These are phyloP conservation scores for Drosophila maculinotata DNA, from an alignment of 2,888 invertebrate species.

Conservation along the genomic window DNA sequence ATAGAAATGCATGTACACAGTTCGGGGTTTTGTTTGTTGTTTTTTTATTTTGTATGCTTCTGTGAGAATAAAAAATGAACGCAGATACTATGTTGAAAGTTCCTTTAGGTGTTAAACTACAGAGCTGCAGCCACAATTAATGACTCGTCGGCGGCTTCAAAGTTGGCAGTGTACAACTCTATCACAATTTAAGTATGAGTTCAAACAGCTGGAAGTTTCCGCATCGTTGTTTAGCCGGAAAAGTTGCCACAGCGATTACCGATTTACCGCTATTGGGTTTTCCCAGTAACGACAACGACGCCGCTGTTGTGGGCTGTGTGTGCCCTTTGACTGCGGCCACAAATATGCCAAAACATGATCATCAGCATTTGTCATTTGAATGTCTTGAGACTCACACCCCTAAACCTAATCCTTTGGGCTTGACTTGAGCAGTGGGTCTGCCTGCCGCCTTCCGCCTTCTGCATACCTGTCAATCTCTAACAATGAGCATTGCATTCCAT, in stretches of 20 bases:
- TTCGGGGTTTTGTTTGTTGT: neutral
- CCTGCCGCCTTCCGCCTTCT: constrained; percentile 23
- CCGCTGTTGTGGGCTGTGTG: constrained; percentile 19
- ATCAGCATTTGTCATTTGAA: constrained; percentile 57
- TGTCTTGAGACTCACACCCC: constrained; percentile 35
- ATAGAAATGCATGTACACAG: constrained; percentile 65
- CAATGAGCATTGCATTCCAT: constrained; percentile 66
- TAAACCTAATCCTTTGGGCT: constrained; percentile 62
- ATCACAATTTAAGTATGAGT: constrained; percentile 43
- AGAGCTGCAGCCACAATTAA: constrained; percentile 60
- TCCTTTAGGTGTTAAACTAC: constrained; percentile 60
- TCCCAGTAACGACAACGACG: constrained; percentile 30
- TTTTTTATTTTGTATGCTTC: constrained; percentile 3
- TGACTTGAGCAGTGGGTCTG: constrained; percentile 51
- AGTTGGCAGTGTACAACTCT: constrained; percentile 61
- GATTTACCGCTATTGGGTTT: constrained; percentile 38
- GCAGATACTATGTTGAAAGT: constrained; percentile 58
- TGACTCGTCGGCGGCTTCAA: constrained; percentile 66
- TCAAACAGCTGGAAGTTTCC: constrained; percentile 59
- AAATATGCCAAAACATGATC: constrained; percentile 78
- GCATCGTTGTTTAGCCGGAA: constrained; percentile 26
- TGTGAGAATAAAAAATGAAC: constrained; percentile 52
- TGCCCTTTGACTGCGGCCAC: constrained; percentile 59
- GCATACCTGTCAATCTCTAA: constrained; percentile 55
- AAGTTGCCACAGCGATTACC: constrained; percentile 42